Evolutionary conservation across 2,888 invertebrate species (phyloP), one percentile per base, ranked within the genome.

Genomic region (Leptopterna dolabrata): DNA sequence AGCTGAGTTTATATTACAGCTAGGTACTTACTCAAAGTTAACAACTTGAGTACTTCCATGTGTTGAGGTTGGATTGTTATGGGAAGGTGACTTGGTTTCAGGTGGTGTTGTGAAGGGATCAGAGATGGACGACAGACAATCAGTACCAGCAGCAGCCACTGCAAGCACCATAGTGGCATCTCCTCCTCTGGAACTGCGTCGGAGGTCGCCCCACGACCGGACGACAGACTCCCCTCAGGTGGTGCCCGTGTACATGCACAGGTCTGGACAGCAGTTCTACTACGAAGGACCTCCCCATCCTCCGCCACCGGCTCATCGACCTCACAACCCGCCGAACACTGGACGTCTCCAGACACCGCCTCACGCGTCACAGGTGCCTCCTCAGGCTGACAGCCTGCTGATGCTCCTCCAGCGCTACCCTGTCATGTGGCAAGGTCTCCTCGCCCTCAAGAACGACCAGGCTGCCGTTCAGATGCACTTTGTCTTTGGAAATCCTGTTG

Each of bases 381-480:
- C 96, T 87, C 96, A 96, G 91, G 96, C 96, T 7, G 97, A 97
- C 92, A 95, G 96, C 86, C 93, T 97, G 90, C 94, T 96, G 90
- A 96, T 95, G 93, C 92, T 97, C 85, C 93, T 97, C 3, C 95
- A 98, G 95, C 95, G 97, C 88, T 98, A 98, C 92, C 98, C 98
- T 13, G 96, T 98, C 76, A 97, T 98, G 96, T 99, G 99, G 99
- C 98, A 98, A 93, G 98, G 99, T 0, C 93, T 97, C 88, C 92
- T 99, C 90, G 98, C 97, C 0, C 93, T 99, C 90, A 99, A 99
- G 93, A 99, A 98, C 92, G 99, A 99, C 93, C 96, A 97, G 91
- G 98, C 98, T 7, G 97, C 97, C 41, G 99, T 99, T 76, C 99
- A 99, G 93, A 99, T 99, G 99, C 98, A 99, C 93, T 98, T 97